Evolutionary conservation across 2,797 vertebrate genomes (phyloP).

Genomic region (Typhlichthys eigenmanni): DNA sequence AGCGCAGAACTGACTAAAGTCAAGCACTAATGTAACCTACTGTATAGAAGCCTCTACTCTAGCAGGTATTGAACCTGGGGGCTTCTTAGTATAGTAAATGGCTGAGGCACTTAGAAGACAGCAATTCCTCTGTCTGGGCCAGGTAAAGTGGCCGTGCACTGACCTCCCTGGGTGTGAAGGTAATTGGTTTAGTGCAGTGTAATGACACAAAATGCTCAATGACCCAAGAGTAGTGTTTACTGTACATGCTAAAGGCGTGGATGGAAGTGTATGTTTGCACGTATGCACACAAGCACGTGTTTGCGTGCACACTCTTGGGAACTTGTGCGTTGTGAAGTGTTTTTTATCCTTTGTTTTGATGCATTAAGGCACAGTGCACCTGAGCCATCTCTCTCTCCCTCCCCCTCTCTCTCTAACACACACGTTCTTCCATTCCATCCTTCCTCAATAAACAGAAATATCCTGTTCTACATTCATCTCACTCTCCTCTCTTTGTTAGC

Average conservation of each 20-base stretch:
- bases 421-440: background rate
- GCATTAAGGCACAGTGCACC: constrained; percentile 20
- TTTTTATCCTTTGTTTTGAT: background rate
- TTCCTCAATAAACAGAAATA: background rate
- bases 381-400: constrained; percentile 20
- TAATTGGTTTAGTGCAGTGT: constrained; percentile 38
- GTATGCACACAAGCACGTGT: background rate
- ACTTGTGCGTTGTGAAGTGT: constrained; percentile 4
- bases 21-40: constrained; percentile 29
- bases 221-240: constrained; percentile 26
- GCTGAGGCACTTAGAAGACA: constrained; percentile 35
- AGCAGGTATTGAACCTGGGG: constrained; percentile 15
- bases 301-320: background rate
- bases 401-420: no score
- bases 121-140: constrained; percentile 16
- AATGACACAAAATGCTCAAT: constrained; percentile 30
- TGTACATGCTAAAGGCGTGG: constrained; percentile 8
- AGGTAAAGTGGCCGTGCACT: constrained; percentile 15
- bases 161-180: constrained; percentile 34
- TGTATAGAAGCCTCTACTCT: constrained; percentile 14
- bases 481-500: background rate
- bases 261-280: background rate
- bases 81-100: constrained; percentile 12
- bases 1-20: constrained; percentile 16
- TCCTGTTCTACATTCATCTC: background rate